These are phyloP conservation scores for Xiphorhynchus elegans DNA, from an alignment of 2,113 vertebrate species.

Conservation along the genomic window DNA sequence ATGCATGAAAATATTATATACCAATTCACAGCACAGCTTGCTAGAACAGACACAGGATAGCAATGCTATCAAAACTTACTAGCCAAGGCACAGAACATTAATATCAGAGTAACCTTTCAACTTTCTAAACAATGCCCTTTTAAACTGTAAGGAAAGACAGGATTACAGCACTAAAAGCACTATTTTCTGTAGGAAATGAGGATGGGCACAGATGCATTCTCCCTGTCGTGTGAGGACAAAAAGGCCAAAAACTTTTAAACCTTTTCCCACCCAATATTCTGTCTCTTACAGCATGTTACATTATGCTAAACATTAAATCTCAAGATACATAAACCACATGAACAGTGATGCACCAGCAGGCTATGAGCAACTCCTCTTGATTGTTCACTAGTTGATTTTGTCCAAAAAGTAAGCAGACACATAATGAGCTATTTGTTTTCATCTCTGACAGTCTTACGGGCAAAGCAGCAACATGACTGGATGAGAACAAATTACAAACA, in stretches of 20 bases:
- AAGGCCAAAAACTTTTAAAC: background rate
- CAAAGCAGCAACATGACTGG: background rate
- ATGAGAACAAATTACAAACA: background rate
- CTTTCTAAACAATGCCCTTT: background rate
- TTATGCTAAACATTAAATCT: background rate
- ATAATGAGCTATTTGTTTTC: background rate
- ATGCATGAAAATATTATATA: background rate
- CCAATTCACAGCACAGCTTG: background rate
- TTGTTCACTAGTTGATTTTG: background rate
- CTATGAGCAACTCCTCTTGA: background rate
- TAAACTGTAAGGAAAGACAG: background rate
- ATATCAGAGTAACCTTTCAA: background rate
- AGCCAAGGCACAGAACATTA: background rate
- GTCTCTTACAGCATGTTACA: background rate
- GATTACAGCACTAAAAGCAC: background rate
- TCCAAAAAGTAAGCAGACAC: background rate
- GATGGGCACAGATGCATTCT: background rate
- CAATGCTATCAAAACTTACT: background rate
- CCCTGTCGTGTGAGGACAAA: background rate
- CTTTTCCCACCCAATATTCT: background rate
- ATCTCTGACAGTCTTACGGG: background rate
- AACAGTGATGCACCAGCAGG: background rate
- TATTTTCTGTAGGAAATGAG: background rate
- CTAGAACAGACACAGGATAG: background rate
- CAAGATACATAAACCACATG: background rate